These are phyloP conservation scores for Aplysina aerophoba DNA, from an alignment of 37 sponge, comb jelly and placozoan genomes.

Conservation along the genomic window DNA sequence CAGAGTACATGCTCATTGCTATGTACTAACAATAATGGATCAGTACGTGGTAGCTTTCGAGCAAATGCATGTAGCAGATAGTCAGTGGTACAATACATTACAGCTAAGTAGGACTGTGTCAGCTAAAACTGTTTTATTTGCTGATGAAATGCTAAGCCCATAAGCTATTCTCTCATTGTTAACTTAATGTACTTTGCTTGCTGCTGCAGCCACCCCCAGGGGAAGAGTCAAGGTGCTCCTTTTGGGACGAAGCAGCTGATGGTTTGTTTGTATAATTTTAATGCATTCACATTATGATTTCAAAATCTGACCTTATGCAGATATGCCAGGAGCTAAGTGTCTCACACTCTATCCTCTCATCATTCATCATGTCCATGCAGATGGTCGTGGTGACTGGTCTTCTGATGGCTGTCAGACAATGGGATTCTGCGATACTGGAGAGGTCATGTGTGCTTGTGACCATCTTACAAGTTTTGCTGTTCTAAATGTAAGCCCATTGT, in stretches of 20 bases:
- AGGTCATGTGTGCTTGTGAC: slow-evolving; percentile 6
- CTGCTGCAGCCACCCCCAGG: background rate
- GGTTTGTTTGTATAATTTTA: background rate
- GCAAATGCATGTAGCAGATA: too few species aligned
- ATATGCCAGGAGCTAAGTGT: too few species aligned
- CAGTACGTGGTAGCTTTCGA: too few species aligned
- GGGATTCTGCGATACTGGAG: background rate
- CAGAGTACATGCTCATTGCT: too few species aligned
- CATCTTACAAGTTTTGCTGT: slow-evolving; percentile 17
- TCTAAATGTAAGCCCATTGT: background rate
- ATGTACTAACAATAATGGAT: too few species aligned
- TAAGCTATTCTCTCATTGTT: too few species aligned
- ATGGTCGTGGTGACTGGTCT: slow-evolving; percentile 59
- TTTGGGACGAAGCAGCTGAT: slow-evolving; percentile 56
- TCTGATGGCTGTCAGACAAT: slow-evolving; percentile 24
- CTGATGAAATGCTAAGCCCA: too few species aligned
- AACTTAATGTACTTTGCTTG: too few species aligned
- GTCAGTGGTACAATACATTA: too few species aligned
- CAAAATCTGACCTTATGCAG: too few species aligned
- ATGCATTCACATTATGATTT: background rate
- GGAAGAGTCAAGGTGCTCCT: slow-evolving; percentile 28
- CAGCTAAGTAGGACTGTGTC: too few species aligned
- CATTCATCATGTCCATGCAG: background rate
- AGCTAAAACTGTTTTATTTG: too few species aligned
- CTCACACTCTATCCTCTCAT: background rate